These are phyloP conservation scores for Aptenodytes patagonicus DNA, from an alignment of 2,113 vertebrate species.

Conservation along the genomic window DNA sequence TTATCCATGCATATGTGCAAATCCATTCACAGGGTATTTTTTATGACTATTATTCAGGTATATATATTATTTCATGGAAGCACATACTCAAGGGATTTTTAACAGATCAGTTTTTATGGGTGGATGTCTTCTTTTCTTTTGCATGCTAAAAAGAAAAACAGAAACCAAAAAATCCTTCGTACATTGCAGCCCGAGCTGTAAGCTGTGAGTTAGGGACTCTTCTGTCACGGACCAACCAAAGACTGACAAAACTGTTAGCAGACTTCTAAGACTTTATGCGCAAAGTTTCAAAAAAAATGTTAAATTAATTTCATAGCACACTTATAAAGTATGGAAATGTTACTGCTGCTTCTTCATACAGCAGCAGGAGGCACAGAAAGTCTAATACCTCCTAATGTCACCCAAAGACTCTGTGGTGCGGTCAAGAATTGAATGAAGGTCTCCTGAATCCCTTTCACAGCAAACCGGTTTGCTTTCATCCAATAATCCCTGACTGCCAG, in stretches of 20 bases:
- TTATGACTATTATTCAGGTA: not conserved
- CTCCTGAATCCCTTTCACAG: not conserved
- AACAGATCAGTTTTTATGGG: not conserved
- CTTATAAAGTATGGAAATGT: not conserved
- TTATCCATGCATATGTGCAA: not conserved
- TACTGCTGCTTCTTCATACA: not conserved
- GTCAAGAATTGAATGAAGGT: not conserved
- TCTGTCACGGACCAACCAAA: not conserved
- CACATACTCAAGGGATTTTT: not conserved
- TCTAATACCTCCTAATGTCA: not conserved
- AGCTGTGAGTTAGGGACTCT: not conserved
- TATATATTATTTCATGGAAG: not conserved
- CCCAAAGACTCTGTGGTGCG: not conserved
- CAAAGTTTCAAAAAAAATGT: not conserved
- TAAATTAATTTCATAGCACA: not conserved
- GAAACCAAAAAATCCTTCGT: not conserved
- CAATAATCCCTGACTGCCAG: not conserved
- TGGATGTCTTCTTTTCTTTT: not conserved
- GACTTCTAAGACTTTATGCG: fast-evolving
- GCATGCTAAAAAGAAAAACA: not conserved
- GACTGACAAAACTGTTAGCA: not conserved
- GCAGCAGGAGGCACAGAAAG: not conserved
- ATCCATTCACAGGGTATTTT: not conserved
- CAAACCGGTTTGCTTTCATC: not conserved
- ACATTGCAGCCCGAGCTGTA: not conserved